A percentile compares a stretch with the other conserved stretches of the same genome.
Evolutionary conservation across 2,113 vertebrate species (phyloP).

Genomic region (Nycticorax nycticorax): DNA sequence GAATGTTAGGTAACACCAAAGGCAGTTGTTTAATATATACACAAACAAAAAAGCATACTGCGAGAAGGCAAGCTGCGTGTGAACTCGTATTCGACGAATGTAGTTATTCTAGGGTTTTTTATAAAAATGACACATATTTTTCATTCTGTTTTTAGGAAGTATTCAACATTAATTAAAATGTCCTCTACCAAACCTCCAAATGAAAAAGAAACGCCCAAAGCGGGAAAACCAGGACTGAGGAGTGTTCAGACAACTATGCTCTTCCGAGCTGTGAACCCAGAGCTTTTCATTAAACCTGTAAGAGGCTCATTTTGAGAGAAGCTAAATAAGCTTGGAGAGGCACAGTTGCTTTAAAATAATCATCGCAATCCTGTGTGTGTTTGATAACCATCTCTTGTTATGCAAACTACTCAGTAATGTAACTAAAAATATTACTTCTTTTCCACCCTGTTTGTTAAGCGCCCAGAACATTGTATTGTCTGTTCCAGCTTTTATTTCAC

Average conservation of each 20-base stretch:
- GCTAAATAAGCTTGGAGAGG: not conserved
- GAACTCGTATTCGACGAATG: not conserved
- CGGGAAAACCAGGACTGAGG: conserved; percentile 82
- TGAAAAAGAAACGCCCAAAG: conserved; percentile 64
- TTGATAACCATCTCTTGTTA: not conserved
- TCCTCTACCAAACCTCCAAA: conserved; percentile 68
- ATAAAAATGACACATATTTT: not conserved
- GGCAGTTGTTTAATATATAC: not conserved
- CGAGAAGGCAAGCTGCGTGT: not conserved
- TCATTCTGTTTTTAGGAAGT: conserved; percentile 44
- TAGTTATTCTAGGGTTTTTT: not conserved
- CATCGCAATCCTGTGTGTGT: rapidly evolving
- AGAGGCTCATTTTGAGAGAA: conserved; percentile 51
- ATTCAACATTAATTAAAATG: conserved; percentile 70
- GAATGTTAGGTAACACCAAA: not conserved
- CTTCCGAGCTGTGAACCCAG: conserved; percentile 93
- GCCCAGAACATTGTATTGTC: not conserved
- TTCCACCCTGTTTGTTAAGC: not conserved
- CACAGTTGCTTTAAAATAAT: not conserved
- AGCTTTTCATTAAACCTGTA: conserved; percentile 97
- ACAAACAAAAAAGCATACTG: not conserved
- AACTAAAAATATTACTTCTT: not conserved
- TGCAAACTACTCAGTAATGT: not conserved
- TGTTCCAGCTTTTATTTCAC: not conserved
- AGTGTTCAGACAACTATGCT: conserved; percentile 83